Evolutionary conservation across 2,113 vertebrate species (phyloP).

Genomic region (Murina feae): DNA sequence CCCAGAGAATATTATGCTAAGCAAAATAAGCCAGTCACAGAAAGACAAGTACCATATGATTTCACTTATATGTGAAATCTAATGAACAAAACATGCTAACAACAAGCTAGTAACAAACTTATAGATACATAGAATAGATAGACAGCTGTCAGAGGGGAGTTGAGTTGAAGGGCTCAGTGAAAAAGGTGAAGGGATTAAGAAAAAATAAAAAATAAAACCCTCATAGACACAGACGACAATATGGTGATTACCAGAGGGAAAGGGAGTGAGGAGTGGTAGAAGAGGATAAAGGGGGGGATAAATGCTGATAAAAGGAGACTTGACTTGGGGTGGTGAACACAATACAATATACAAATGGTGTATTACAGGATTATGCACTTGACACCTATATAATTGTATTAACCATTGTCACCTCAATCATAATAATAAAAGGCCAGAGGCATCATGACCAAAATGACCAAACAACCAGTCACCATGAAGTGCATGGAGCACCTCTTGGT

Average conservation of each 20-base stretch:
- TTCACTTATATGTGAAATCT: not conserved
- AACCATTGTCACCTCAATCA: not conserved
- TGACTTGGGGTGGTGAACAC: not conserved
- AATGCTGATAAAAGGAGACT: not conserved
- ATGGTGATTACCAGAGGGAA: not conserved
- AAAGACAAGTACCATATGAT: not conserved
- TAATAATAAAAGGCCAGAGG: too few species aligned
- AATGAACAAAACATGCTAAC: not conserved
- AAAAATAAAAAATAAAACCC: not conserved
- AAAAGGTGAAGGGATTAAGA: not conserved
- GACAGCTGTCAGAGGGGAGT: not conserved
- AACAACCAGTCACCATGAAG: too few species aligned
- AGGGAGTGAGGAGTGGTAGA: not conserved
- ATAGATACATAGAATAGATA: not conserved
- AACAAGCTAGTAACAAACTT: not conserved
- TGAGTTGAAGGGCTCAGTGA: not conserved
- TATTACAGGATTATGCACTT: not conserved
- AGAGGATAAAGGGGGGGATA: not conserved
- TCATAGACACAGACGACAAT: not conserved
- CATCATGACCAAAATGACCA: too few species aligned
- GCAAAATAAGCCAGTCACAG: not conserved
- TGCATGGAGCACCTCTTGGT: too few species aligned
- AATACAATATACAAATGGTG: not conserved
- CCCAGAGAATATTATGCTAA: not conserved
- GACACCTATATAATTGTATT: not conserved